Conservation (phyloP, 2,113 vertebrate genomes). For the Picathartes gymnocephalus region DNA sequence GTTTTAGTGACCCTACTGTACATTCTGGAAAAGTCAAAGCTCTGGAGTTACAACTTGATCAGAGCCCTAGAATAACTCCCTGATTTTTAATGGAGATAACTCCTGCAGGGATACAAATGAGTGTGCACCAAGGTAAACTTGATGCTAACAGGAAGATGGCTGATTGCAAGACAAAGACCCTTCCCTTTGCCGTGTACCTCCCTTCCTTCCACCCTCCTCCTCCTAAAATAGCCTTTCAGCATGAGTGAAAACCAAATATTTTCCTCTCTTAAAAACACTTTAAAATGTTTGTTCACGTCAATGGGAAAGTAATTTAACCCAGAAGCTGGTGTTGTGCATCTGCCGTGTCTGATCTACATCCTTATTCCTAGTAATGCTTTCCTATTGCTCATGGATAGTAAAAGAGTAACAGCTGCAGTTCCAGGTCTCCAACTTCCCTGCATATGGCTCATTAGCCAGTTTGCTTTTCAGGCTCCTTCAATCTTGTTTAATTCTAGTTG, state of each 20-base stretch:
- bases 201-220: constrained; percentile 56
- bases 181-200: constrained; percentile 26
- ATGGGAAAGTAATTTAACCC: background rate
- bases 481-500: background rate
- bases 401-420: background rate
- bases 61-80: background rate
- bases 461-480: background rate
- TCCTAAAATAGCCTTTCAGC: constrained; percentile 23
- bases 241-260: background rate
- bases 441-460: background rate
- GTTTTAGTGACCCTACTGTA: background rate
- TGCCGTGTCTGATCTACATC: rapidly evolving
- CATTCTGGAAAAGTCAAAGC: background rate
- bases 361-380: background rate
- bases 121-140: background rate
- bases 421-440: background rate
- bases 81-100: background rate
- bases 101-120: background rate
- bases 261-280: background rate
- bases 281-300: background rate
- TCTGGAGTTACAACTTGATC: background rate
- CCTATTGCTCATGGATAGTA: background rate
- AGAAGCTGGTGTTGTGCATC: background rate
- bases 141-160: constrained; percentile 48
- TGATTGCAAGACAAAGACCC: constrained; percentile 51